phyloP scores from a whole-genome alignment of 2,888 invertebrate species.

The Xestia c-nigrum region DNA sequence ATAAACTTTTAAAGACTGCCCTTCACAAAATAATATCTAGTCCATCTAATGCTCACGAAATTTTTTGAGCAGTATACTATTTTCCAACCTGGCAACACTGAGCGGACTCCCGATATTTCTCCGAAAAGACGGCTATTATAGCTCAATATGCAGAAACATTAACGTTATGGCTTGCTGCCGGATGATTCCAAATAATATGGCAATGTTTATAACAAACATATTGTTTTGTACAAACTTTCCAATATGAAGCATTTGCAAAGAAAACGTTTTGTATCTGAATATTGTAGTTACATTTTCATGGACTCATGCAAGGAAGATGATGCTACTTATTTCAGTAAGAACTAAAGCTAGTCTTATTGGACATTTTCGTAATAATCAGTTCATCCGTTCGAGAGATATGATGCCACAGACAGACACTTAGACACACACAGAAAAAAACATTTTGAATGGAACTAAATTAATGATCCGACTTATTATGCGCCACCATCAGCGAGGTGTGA shows the following conservation, averaged over 20 bases:
- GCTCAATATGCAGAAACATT: slow-evolving; percentile 70
- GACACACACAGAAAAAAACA: too few relatives aligned
- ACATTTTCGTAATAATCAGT: background rate
- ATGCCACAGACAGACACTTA: too few relatives aligned
- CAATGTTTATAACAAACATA: slow-evolving; percentile 44
- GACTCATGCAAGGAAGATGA: background rate
- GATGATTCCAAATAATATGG: slow-evolving; percentile 46
- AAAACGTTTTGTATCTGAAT: slow-evolving; percentile 24
- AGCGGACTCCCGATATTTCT: slow-evolving; percentile 65
- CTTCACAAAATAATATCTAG: too few relatives aligned
- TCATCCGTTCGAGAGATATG: too few relatives aligned
- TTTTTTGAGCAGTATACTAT: slow-evolving; percentile 1
- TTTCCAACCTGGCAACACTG: slow-evolving; percentile 52
- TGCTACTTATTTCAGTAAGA: background rate
- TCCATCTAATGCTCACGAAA: background rate
- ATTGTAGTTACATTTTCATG: slow-evolving; percentile 19
- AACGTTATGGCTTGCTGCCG: slow-evolving; percentile 47
- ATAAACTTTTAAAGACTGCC: too few relatives aligned
- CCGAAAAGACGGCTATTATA: slow-evolving; percentile 77
- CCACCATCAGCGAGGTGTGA: too few relatives aligned
- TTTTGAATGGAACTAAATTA: too few relatives aligned
- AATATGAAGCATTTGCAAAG: slow-evolving; percentile 12
- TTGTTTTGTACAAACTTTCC: slow-evolving; percentile 32
- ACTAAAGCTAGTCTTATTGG: background rate
- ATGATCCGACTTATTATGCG: too few relatives aligned